Evolutionary conservation across 2,888 invertebrate genomes (phyloP).

Genomic region (Caenorhabditis sp.): DNA sequence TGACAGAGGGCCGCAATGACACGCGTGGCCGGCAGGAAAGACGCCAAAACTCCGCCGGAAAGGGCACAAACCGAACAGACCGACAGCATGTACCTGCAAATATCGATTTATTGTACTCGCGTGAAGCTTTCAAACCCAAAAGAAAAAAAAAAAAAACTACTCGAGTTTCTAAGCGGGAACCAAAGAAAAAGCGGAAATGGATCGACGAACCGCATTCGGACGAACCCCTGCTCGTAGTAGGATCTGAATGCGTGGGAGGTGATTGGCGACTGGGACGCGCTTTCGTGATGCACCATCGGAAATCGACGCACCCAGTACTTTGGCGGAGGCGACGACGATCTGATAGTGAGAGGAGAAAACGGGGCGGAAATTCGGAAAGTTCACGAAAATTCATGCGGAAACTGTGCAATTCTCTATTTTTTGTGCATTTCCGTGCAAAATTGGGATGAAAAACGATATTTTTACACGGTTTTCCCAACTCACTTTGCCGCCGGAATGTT

Average conservation of each 20-base stretch:
- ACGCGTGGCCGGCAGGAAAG: conserved; percentile 62
- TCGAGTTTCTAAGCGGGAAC: conserved; percentile 6
- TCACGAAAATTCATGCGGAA: too few species aligned
- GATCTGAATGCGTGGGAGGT: conserved; percentile 51
- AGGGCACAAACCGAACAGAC: conserved; percentile 67
- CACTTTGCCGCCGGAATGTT: conserved; percentile 66
- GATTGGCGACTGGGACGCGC: conserved; percentile 15
- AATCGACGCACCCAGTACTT: conserved; percentile 43
- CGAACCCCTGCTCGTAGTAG: conserved; percentile 60
- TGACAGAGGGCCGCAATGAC: conserved; percentile 56
- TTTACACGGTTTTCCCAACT: conserved; percentile 3
- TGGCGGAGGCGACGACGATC: conserved; percentile 22
- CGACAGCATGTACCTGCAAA: conserved; percentile 66
- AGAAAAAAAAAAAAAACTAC: neutral
- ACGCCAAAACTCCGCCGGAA: conserved; percentile 60
- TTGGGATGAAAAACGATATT: neutral
- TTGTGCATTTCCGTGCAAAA: neutral
- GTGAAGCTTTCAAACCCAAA: neutral
- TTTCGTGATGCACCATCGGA: conserved; percentile 32
- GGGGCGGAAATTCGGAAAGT: too few species aligned
- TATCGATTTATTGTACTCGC: neutral
- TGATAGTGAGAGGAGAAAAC: too few species aligned
- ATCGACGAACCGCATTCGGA: conserved; percentile 64
- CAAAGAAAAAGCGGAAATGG: neutral
- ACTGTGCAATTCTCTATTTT: too few species aligned